These are phyloP conservation scores for Spinibarbus caldwelli DNA, from an alignment of 2,797 vertebrate species.

Conservation along the genomic window DNA sequence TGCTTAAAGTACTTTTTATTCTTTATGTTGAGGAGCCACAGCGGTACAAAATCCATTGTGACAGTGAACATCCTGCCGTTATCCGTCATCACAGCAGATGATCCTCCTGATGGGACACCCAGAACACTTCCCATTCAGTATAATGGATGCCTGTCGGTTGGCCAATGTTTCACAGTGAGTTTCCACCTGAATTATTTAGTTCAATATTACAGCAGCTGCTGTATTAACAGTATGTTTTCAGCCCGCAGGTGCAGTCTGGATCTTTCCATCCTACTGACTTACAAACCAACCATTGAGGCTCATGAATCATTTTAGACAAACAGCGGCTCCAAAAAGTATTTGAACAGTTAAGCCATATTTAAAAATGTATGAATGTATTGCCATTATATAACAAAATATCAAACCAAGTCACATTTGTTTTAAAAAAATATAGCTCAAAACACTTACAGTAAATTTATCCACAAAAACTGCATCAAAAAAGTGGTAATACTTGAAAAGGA, in stretches of 20 bases:
- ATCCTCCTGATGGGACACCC: conserved; percentile 19
- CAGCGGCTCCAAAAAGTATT: not conserved
- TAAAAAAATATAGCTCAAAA: not conserved
- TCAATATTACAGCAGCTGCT: conserved; percentile 27
- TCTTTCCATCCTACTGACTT: conserved; percentile 35
- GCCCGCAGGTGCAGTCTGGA: conserved; percentile 28
- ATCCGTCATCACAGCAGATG: not conserved
- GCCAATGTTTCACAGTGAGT: conserved; percentile 2
- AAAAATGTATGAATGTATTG: not conserved
- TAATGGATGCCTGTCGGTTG: not conserved
- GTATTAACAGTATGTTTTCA: not conserved
- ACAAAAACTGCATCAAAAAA: not conserved
- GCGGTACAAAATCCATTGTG: not conserved
- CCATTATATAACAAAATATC: not conserved
- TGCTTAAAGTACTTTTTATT: not conserved
- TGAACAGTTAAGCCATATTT: not conserved
- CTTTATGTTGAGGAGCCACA: not conserved
- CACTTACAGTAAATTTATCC: not conserved
- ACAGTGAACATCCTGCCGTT: not conserved
- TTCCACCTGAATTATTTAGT: conserved; percentile 42
- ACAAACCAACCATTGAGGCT: not conserved
- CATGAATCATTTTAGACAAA: too few relatives aligned
- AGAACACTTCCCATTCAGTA: conserved; percentile 5
- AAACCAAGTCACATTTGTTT: not conserved
- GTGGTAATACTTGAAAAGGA: not conserved